phyloP scores from a whole-genome alignment of 2,113 vertebrate species.

The Nycticebus coucang region DNA sequence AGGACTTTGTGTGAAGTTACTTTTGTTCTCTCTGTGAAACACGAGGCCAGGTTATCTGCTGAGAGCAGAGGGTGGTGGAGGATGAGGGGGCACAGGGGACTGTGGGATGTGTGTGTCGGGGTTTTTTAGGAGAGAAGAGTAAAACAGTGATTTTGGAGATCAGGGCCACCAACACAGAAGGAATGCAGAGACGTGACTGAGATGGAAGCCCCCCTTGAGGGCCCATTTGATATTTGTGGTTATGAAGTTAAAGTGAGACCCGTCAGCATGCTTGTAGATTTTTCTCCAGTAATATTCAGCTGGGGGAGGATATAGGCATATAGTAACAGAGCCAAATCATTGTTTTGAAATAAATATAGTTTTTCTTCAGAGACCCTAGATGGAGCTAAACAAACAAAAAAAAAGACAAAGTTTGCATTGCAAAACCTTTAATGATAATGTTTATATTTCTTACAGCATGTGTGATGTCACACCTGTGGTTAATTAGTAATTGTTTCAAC shows the following conservation, averaged over 20 bases:
- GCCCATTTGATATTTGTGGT: not conserved
- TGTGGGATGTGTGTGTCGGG: not conserved
- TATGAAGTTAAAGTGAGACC: not conserved
- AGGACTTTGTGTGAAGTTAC: not conserved
- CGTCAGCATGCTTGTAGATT: not conserved
- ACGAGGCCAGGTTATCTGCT: not conserved
- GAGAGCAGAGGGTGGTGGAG: not conserved
- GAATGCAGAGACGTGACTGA: not conserved
- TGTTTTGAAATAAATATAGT: not conserved
- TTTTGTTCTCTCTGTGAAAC: not conserved
- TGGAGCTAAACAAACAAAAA: not conserved
- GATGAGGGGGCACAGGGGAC: not conserved
- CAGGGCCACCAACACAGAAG: not conserved
- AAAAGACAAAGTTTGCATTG: not conserved
- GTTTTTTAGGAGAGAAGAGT: not conserved
- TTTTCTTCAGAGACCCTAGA: not conserved
- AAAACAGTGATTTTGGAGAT: not conserved
- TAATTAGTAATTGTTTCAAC: slow-evolving; percentile 29
- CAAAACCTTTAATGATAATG: slow-evolving; percentile 46
- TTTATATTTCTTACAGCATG: not conserved
- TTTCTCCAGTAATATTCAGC: not conserved
- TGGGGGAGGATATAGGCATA: not conserved
- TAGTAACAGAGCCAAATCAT: not conserved
- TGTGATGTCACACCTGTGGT: not conserved
- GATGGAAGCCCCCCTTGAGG: not conserved